Base-by-base conservation (phyloP, 2,888 invertebrate genomes). In the Tenthredo amoena region DNA sequence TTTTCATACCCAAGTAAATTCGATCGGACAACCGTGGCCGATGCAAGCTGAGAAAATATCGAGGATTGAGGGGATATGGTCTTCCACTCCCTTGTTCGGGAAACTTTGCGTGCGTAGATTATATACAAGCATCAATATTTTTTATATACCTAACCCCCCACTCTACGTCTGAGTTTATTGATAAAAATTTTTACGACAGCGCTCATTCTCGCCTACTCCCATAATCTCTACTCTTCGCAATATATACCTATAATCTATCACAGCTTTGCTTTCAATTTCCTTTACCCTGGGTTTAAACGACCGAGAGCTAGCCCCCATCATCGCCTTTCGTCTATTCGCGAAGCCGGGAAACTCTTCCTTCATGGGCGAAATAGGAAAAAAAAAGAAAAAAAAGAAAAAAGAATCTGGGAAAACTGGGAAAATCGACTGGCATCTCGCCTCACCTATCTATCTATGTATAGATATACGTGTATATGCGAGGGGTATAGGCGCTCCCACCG, bases 21-120 rank as follows among this genome's bases (percentile, higher is more conserved):
- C 81, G 81, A 81, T 81, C 62, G 81, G 81, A 81, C 81, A 79
- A 43, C 74, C 84, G 83, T 47, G 40, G 62, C 86, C 65, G 47
- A 84, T 77, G 12, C 77, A 55, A 55, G 47, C 77, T 50, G 50
- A 34, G 55, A 77, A 77, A 77, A 77, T 77, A 77, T 47, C 47
- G 15, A 55, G 21, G 50, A 34, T 18, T 7, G 47, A 37, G 40
- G 40, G 72, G 43, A 12, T 26, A 26, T 21, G 62, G 21, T 58
- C 1, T 34, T 71, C 37, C 34, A 37, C 15, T 34, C 71, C 62
- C 62, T 21, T 31, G 62, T 26, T 62, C 12, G 26, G 62, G 12
- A 62, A 62, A 62, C 62, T 62, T 26, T 62, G 26, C 62, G 26
- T 55, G 55, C 55, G 7, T 55, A 55, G 55, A 55, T 55, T 55